phyloP scores from a whole-genome alignment of 2,113 vertebrate species.

The Pandion haliaetus region DNA sequence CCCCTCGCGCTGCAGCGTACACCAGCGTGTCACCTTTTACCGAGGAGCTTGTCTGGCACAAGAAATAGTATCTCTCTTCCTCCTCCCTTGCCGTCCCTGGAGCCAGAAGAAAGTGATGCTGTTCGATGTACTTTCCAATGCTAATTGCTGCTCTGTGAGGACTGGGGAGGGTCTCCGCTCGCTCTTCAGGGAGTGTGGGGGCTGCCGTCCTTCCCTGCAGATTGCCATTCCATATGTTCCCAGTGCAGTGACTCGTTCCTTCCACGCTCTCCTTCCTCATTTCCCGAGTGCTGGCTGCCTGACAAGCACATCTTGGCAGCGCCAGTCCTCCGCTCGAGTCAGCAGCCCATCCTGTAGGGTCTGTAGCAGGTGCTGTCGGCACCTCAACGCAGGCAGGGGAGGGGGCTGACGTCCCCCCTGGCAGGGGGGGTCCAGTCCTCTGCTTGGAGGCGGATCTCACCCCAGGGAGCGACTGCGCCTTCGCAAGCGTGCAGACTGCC shows the following conservation, averaged over 20 bases:
- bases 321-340: background rate
- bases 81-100: background rate
- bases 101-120: background rate
- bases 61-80: background rate
- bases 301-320: background rate
- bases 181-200: background rate
- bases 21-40: background rate
- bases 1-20: background rate
- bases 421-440: background rate
- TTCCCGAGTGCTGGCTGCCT: background rate
- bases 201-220: background rate
- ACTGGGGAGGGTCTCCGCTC: background rate
- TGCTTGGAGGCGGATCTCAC: background rate
- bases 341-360: background rate
- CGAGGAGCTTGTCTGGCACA: background rate
- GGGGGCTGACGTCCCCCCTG: background rate
- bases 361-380: background rate
- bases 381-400: background rate
- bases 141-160: background rate
- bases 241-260: background rate
- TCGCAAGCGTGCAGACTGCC: background rate
- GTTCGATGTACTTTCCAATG: background rate
- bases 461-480: background rate
- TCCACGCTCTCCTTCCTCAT: background rate
- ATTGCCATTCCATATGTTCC: constrained; percentile 2